These are phyloP conservation scores for Drosophila trapezifrons DNA, from an alignment of 1,140 invertebrate species.

Conservation along the genomic window DNA sequence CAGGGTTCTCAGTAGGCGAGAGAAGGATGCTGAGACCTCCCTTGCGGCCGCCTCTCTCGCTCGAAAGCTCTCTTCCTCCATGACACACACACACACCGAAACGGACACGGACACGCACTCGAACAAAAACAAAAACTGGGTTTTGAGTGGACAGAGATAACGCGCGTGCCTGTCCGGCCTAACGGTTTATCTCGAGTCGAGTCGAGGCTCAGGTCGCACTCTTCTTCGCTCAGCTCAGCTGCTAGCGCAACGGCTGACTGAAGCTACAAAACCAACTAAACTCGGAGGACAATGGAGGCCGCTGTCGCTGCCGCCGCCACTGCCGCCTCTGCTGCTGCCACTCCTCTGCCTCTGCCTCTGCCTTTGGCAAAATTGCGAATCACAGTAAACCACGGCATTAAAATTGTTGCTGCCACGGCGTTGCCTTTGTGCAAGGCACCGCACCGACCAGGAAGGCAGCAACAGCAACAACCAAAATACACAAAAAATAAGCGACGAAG, in stretches of 20 bases:
- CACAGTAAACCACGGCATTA: constrained; percentile 68
- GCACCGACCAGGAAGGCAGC: constrained; percentile 50
- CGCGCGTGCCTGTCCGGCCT: constrained; percentile 34
- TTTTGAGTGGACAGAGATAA: constrained; percentile 1
- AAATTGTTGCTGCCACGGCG: constrained; percentile 64
- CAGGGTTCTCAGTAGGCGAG: constrained; percentile 33
- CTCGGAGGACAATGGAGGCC: constrained; percentile 40
- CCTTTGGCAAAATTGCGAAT: constrained; percentile 60
- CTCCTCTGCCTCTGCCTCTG: constrained; percentile 22
- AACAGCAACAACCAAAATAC: constrained; percentile 35
- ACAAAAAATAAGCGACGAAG: constrained; percentile 18
- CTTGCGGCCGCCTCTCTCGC: constrained; percentile 4
- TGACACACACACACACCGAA: background rate
- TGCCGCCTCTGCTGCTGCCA: constrained; percentile 8
- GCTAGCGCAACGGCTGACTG: constrained; percentile 50
- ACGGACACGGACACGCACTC: constrained; percentile 7
- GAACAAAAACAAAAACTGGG: background rate
- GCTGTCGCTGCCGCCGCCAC: constrained; percentile 7
- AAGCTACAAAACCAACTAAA: constrained; percentile 37
- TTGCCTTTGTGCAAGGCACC: constrained; percentile 68
- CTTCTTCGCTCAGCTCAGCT: constrained; percentile 38
- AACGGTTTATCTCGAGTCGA: constrained; percentile 19
- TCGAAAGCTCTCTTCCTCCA: constrained; percentile 16
- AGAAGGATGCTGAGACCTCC: constrained; percentile 27
- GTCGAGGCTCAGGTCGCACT: constrained; percentile 12